Evolutionary conservation across 2,888 invertebrate species (phyloP), one percentile per base, ranked within the genome.

Genomic region (Neoscelio sp.): DNA sequence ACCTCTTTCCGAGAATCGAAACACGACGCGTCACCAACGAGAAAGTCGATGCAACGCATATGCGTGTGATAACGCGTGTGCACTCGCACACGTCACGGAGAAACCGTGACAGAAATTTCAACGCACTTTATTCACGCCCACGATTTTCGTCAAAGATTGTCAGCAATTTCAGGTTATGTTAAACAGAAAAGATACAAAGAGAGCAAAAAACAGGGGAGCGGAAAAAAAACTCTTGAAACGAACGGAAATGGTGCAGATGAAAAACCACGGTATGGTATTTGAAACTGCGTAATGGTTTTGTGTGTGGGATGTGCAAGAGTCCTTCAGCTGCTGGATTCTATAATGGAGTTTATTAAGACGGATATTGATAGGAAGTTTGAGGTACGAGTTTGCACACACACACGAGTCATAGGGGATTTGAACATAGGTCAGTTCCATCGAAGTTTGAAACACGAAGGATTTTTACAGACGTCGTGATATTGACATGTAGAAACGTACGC

Each of bases 11-110:
- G 40, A 52, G 15, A 52, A 62, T 68, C 46, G 60, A 68, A 23
- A 10, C 33, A 42, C 50, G 17, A 70, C 74, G 65, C 60, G 62
- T 76, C 76, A 68, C 44, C 75, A 40, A 40, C 78, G 67, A 71
- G 78, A 78, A 78, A 78, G 78, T 78, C 50, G 52, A 60, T 62
- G 62, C 54, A 35, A 28, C 40, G 20, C 20, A 44, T 68, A 20
- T 7, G 26, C 28, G 75, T 20, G 74, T 56, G 42, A 33, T 30
- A 35, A 50, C 20, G 23, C 65, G 48, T 10, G 40, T 18, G 17
- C 46, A 23, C 6, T 23, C 23, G 6, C 23, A 23, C 33, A n/a
- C 33, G 6, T n/a, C 6, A n/a, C n/a, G 33, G 33, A 33, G 33
- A 33, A n/a, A 33, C 23, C 33, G 33, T 33, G 6, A n/a, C 33